phyloP scores from a whole-genome alignment of 1,140 invertebrate species.

The Drosophila oshimai region DNA sequence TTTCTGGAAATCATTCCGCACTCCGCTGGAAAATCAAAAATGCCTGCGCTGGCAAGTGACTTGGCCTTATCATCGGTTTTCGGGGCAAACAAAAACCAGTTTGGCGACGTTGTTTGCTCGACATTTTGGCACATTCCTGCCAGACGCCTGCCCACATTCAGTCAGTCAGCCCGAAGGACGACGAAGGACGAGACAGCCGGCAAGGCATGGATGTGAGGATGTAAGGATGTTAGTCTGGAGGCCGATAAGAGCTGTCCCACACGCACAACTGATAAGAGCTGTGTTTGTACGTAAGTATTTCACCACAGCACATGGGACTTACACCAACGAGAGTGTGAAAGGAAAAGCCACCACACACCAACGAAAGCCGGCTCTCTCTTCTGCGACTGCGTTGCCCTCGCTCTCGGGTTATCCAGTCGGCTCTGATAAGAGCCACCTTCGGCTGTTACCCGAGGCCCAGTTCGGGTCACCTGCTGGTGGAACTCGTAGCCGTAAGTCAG shows the following conservation, averaged over 20 bases:
- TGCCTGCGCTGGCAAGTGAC: background rate
- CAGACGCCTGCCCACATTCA: constrained; percentile 40
- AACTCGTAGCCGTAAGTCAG: constrained; percentile 53
- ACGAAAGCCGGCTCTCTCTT: constrained; percentile 57
- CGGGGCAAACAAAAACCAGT: constrained; percentile 10
- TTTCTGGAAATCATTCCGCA: background rate
- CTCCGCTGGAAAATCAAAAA: background rate
- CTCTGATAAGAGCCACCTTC: constrained; percentile 52
- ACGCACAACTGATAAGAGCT: constrained; percentile 59
- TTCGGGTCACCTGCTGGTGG: constrained; percentile 37
- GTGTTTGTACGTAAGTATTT: too few species aligned
- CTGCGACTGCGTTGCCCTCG: constrained; percentile 39
- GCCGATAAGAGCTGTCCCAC: constrained; percentile 13
- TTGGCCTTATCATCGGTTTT: constrained; percentile 2
- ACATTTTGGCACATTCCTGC: constrained; percentile 40
- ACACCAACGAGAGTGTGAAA: constrained; percentile 39
- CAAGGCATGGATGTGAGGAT: constrained; percentile 3
- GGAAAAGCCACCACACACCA: constrained; percentile 66
- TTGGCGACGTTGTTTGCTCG: constrained; percentile 16
- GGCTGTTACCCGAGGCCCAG: background rate
- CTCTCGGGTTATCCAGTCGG: constrained; percentile 13
- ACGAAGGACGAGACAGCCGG: constrained; percentile 5
- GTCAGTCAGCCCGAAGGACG: constrained; percentile 27
- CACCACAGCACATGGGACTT: constrained; percentile 36
- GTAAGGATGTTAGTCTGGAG: constrained; percentile 8